Evolutionary conservation across 2,888 invertebrate species (phyloP), one percentile per base, ranked within the genome.

Genomic region (Pseudococcus longispinus): DNA sequence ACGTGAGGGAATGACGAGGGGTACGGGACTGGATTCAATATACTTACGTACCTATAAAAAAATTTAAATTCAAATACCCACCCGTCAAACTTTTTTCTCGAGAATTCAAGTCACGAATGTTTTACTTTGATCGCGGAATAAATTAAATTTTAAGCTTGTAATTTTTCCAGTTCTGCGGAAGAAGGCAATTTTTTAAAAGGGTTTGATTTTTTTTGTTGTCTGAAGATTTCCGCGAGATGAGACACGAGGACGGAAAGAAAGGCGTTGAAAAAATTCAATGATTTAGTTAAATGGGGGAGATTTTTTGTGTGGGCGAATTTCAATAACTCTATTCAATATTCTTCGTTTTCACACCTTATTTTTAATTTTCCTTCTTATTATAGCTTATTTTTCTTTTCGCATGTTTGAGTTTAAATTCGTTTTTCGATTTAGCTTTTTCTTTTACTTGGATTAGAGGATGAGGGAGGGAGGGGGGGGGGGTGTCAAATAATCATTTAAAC

Each of bases 21-120:
- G 44, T 46, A 11, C 4, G 13, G 65, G 13, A 8, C 37, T n/a
- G 37, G 37, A 37, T 37, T 37, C 37, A 6, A 37, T 37, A 32
- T 23, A 23, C 11, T 65, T 13, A 44, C 44, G 18, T 51, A 51
- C 51, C 13, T 13, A 13, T 46, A 51, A 4, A 2, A 55, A 55
- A 55, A 55, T 20, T 55, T 8, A 55, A 65, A 26, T 65, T n/a
- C 55, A n/a, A 65, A 29, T 15, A 29, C 37, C 8, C 37, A 37
- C 9, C 37, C 37, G n/a, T 26, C 26, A 65, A 70, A 70, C 29
- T 29, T 29, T 70, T 29, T 70, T 29, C 51, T 65, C 9, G 1
- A 70, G 29, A 29, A 60, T 60, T 70, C 70, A 6, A 70, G 70
- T 70, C 70, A 70, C 70, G 70, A 70, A 65, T 65, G 13, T 65